These are phyloP conservation scores for Takifugu flavidus DNA, from an alignment of 2,113 vertebrate genomes.

Conservation along the genomic window DNA sequence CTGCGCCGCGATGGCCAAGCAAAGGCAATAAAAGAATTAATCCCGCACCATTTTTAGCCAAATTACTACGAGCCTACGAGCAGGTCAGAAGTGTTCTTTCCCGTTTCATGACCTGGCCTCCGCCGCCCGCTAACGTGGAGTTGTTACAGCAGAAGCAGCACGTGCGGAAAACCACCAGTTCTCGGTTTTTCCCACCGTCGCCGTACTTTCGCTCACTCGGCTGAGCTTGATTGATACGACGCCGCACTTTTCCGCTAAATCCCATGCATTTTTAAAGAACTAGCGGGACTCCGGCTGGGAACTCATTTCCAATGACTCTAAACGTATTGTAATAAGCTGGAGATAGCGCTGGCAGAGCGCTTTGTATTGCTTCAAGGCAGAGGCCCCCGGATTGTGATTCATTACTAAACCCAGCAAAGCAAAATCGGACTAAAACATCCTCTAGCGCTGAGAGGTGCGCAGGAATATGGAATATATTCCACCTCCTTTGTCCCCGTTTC, in stretches of 20 bases:
- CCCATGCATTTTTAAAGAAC: constrained; percentile 79
- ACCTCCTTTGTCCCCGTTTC: neutral
- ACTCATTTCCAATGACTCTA: constrained; percentile 67
- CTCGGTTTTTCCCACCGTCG: constrained; percentile 56
- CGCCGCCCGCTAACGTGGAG: neutral
- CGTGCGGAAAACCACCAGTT: constrained; percentile 51
- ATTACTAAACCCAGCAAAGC: constrained; percentile 63
- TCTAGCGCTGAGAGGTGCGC: constrained; percentile 21
- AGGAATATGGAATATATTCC: constrained; percentile 7
- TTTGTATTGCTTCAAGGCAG: constrained; percentile 62
- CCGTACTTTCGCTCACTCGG: constrained; percentile 55
- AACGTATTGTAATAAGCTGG: constrained; percentile 63
- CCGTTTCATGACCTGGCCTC: constrained; percentile 29
- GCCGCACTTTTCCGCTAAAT: constrained; percentile 65
- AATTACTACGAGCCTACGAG: neutral
- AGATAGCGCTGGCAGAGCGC: constrained; percentile 63
- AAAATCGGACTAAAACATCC: constrained; percentile 42
- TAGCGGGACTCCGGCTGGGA: constrained; percentile 46
- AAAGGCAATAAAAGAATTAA: constrained; percentile 7
- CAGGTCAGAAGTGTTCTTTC: constrained; percentile 24
- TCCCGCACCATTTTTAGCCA: neutral
- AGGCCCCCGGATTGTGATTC: constrained; percentile 63
- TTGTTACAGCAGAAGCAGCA: constrained; percentile 16
- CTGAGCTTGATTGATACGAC: constrained; percentile 69
- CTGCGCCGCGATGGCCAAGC: constrained; percentile 10